Percentiles rank a stretch among this genome's conserved stretches.
phyloP scores from a whole-genome alignment of 2,888 invertebrate genomes.

The Diarsia dahlii region DNA sequence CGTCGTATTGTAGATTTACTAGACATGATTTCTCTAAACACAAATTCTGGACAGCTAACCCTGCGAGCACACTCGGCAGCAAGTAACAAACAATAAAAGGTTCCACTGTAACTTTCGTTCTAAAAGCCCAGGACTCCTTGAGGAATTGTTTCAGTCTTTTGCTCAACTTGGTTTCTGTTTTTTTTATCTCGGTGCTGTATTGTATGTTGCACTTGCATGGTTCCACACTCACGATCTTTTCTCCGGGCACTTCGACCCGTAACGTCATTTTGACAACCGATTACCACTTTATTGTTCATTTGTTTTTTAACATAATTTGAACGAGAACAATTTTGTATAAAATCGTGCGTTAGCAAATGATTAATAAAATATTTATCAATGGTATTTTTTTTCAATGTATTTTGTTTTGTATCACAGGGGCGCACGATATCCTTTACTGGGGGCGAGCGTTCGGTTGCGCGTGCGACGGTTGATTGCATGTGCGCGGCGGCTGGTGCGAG shows the following conservation, averaged over 20 bases:
- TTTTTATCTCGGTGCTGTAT: constrained; percentile 77
- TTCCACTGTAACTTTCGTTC: constrained; percentile 91
- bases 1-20: constrained; percentile 89
- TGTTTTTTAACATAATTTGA: constrained; percentile 74
- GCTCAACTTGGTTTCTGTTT: constrained; percentile 81
- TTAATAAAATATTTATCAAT: constrained; percentile 37
- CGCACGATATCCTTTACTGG: constrained; percentile 42
- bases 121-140: constrained; percentile 84
- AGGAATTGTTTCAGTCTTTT: constrained; percentile 83
- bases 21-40: constrained; percentile 91
- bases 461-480: constrained; percentile 75
- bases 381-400: constrained; percentile 38
- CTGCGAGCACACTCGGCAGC: constrained; percentile 92
- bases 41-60: constrained; percentile 90
- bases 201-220: constrained; percentile 83
- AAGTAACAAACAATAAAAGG: constrained; percentile 93
- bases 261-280: constrained; percentile 86
- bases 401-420: constrained; percentile 53
- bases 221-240: constrained; percentile 84
- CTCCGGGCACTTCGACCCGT: constrained; percentile 88
- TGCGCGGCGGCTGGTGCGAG: constrained; percentile 77
- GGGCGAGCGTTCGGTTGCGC: constrained; percentile 74
- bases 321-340: constrained; percentile 36
- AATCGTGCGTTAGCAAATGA: constrained; percentile 1
- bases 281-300: constrained; percentile 81